These are phyloP conservation scores for Melanotaenia duboulayi DNA, from an alignment of 2,113 vertebrate genomes.

Conservation along the genomic window DNA sequence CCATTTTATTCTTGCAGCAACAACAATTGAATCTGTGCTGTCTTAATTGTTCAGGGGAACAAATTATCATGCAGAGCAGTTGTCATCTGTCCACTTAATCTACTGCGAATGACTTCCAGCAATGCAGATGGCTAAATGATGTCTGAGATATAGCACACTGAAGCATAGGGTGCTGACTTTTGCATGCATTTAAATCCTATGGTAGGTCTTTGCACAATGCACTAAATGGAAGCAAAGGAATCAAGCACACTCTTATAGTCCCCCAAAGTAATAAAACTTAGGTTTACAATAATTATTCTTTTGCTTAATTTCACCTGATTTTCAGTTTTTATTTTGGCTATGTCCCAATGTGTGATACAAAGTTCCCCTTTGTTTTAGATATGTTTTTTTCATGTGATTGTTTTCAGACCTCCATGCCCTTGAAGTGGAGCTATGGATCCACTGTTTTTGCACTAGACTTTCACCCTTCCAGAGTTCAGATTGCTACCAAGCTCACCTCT, in stretches of 20 bases:
- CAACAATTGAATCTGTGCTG: neutral
- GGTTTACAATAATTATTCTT: neutral
- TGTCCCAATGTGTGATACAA: constrained; percentile 12
- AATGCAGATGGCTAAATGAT: neutral
- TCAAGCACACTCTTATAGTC: constrained; percentile 28
- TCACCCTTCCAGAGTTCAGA: constrained; percentile 66
- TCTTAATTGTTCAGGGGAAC: neutral
- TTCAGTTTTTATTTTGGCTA: constrained; percentile 3
- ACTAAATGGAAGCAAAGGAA: constrained; percentile 36
- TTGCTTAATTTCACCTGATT: neutral
- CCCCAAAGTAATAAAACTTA: neutral
- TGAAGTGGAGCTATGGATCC: constrained; percentile 81
- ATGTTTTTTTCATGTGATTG: constrained; percentile 65
- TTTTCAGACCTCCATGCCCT: constrained; percentile 80
- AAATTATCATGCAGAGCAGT: neutral
- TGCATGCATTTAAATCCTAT: constrained; percentile 4
- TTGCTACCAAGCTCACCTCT: constrained; percentile 56
- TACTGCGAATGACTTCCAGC: no score
- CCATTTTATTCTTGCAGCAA: neutral
- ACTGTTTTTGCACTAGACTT: constrained; percentile 83
- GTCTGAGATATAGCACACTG: constrained; percentile 30
- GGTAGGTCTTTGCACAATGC: constrained; percentile 22
- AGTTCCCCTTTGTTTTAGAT: constrained; percentile 20
- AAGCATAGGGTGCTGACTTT: constrained; percentile 15
- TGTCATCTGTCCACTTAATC: neutral